phyloP scores from a whole-genome alignment of 2,888 invertebrate genomes.

The Protophormia terraenovae region DNA sequence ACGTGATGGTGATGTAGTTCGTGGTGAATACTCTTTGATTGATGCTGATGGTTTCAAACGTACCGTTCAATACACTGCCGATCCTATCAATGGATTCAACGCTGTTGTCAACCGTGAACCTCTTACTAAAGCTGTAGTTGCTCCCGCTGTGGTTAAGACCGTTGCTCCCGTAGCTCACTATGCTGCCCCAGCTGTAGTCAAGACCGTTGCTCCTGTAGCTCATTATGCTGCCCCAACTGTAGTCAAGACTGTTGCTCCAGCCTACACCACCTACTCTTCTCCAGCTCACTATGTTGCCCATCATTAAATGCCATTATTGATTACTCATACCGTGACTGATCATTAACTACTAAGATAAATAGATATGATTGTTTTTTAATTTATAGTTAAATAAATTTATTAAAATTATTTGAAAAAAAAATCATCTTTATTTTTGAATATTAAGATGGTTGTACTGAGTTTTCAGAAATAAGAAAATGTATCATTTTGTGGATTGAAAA shows the following conservation, averaged over 20 bases:
- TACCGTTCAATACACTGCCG: conserved; percentile 78
- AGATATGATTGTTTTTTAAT: conserved; percentile 2
- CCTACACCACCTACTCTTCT: conserved; percentile 40
- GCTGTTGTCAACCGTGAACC: conserved; percentile 78
- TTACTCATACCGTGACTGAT: conserved; percentile 24
- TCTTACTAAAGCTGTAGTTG: conserved; percentile 66
- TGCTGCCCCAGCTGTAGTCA: conserved; percentile 48
- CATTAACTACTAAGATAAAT: not conserved
- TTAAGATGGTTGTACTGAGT: too few relatives aligned
- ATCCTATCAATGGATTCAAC: conserved; percentile 78
- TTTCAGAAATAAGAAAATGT: too few relatives aligned
- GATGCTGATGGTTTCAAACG: conserved; percentile 79
- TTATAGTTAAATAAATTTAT: conserved; percentile 10
- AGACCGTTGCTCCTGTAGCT: conserved; percentile 24
- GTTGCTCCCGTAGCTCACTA: conserved; percentile 56
- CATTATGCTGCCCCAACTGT: not conserved
- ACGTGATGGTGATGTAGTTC: conserved; percentile 79
- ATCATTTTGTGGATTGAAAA: too few relatives aligned
- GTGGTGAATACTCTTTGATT: conserved; percentile 79
- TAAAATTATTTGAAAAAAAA: not conserved
- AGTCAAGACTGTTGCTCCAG: conserved; percentile 64
- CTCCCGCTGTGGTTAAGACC: conserved; percentile 42
- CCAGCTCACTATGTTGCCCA: conserved; percentile 56
- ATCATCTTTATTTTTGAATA: not conserved
- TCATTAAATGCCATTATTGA: conserved; percentile 38